Evolutionary conservation across 1,140 invertebrate genomes (phyloP).

Genomic region (Ips typographus): DNA sequence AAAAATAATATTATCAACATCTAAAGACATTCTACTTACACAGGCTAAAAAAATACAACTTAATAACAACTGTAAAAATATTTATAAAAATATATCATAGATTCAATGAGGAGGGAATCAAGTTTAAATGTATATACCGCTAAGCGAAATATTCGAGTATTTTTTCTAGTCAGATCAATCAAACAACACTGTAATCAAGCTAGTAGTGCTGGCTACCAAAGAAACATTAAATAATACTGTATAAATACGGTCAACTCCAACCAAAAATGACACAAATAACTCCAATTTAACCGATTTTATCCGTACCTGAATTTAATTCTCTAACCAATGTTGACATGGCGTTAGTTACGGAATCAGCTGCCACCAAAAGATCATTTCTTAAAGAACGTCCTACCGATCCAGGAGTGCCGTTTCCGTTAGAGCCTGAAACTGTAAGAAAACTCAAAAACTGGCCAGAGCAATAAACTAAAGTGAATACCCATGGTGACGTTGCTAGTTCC

Average conservation of each 20-base stretch:
- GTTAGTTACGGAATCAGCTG: slow-evolving; percentile 93
- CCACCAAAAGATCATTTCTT: slow-evolving; percentile 83
- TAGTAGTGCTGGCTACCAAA: no score
- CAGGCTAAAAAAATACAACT: background rate
- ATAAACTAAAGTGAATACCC: slow-evolving; percentile 19
- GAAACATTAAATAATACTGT: no score
- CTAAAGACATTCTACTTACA: slow-evolving; percentile 3
- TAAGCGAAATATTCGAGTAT: slow-evolving; percentile 13
- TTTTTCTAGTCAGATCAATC: background rate
- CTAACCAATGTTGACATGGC: slow-evolving; percentile 94
- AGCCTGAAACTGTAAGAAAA: slow-evolving; percentile 31
- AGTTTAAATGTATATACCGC: slow-evolving; percentile 5
- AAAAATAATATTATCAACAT: slow-evolving; percentile 32
- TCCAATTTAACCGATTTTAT: slow-evolving; percentile 16
- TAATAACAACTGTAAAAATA: slow-evolving; percentile 21
- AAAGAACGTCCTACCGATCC: slow-evolving; percentile 64
- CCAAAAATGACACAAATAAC: no score
- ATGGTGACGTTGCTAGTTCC: slow-evolving; percentile 40
- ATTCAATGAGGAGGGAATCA: background rate
- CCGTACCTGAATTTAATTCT: slow-evolving; percentile 88
- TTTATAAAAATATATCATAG: slow-evolving; percentile 20
- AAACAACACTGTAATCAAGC: no score
- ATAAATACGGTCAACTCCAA: no score
- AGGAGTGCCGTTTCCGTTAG: slow-evolving; percentile 50
- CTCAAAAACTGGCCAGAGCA: background rate